Evolutionary conservation across 2,113 vertebrate genomes (phyloP), one percentile per base, ranked within the genome.

Genomic region (Genyomyrus donnyi): DNA sequence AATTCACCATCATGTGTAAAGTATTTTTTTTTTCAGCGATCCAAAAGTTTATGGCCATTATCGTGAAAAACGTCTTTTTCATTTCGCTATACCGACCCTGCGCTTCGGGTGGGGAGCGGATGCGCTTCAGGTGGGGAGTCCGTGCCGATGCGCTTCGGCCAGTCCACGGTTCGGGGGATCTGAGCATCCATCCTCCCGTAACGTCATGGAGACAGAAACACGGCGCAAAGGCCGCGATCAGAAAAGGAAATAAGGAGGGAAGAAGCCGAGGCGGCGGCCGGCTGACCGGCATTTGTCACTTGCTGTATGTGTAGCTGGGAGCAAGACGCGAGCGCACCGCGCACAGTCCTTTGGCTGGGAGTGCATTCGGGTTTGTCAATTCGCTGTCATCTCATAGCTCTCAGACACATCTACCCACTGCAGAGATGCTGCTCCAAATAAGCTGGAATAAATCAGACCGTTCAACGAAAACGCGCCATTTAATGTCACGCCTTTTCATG

Each of bases 261-360:
- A 62, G 53, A n/a, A n/a, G 56, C 56, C 90, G 90, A 24, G 85
- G 86, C 80, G 87, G 86, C 92, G 92, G 93, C 93, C 92, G 94
- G 94, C 94, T 94, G 95, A 94, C 93, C 92, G 92, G 92, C 93
- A 90, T 95, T 95, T 96, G 95, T 95, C 96, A 96, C 94, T 95
- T 95, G 93, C 92, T 93, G 93, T 95, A 94, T 93, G 92, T 94
- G 93, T 95, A 91, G 95, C 96, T 93, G 90, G 90, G 90, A 95
- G 95, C 94, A 84, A 93, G 90, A 89, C 91, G 90, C 92, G 91
- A 93, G 93, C 90, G 91, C 85, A 91, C 93, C 94, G 93, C 87
- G 89, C 88, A 50, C 93, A 93, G 93, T 94, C 94, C 93, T 95
- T 93, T 95, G 94, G 94, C 94, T 96, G 94, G 91, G 87, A 95